phyloP scores from a whole-genome alignment of 2,797 vertebrate species.

The Pangasius sanitwongsei region DNA sequence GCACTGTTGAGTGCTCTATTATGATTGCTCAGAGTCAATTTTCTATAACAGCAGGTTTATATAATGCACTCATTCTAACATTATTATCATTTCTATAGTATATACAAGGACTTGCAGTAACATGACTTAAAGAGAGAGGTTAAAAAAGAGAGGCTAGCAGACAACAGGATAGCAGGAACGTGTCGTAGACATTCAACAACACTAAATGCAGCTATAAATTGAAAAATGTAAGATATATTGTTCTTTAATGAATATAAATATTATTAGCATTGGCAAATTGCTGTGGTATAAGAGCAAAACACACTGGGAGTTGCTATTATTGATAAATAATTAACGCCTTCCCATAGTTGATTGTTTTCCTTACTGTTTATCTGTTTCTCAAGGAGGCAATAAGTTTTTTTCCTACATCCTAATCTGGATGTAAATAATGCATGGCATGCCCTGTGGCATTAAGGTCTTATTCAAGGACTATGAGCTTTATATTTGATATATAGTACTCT shows the following conservation, averaged over 20 bases:
- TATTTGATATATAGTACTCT: neutral
- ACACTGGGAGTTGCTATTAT: neutral
- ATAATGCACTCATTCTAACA: neutral
- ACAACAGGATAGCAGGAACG: neutral
- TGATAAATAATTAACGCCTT: neutral
- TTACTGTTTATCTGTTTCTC: neutral
- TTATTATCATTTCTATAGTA: neutral
- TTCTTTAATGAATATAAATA: neutral
- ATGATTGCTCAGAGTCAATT: neutral
- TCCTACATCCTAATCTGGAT: neutral
- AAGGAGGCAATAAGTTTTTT: neutral
- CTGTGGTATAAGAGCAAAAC: neutral
- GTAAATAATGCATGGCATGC: neutral
- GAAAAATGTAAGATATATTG: neutral
- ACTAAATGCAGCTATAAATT: neutral
- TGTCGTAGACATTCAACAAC: neutral
- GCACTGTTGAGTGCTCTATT: neutral
- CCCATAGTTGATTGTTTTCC: neutral
- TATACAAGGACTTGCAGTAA: neutral
- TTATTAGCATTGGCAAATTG: neutral
- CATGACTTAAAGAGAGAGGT: neutral
- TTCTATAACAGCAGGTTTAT: neutral
- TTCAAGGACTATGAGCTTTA: neutral
- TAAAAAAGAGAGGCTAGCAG: neutral
- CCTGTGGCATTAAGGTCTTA: neutral